Evolutionary conservation across 2,113 vertebrate genomes (phyloP).

Genomic region (Nycticebus coucang): DNA sequence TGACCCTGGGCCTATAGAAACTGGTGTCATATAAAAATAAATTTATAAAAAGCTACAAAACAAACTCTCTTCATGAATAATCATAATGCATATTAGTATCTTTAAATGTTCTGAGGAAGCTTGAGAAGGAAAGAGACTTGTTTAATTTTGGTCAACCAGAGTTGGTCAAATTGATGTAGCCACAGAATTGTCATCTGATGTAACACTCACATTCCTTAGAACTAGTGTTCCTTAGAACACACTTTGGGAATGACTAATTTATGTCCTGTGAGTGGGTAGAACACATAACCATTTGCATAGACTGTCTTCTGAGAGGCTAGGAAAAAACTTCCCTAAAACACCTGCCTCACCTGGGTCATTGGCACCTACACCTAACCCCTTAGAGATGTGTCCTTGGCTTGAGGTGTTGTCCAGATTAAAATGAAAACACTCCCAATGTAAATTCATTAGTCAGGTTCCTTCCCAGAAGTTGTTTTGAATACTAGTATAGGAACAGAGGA

Average conservation of each 20-base stretch:
- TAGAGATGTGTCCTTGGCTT: neutral
- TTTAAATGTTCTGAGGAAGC: neutral
- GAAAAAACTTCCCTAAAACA: neutral
- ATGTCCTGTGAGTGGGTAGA: neutral
- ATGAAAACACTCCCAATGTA: neutral
- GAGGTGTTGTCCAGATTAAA: neutral
- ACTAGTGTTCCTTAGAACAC: neutral
- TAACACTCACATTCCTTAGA: neutral
- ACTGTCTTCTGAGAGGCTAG: neutral
- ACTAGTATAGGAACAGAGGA: neutral
- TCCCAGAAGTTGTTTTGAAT: neutral
- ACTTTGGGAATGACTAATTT: neutral
- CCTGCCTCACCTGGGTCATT: neutral
- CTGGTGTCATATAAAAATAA: conserved; percentile 3
- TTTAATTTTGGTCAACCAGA: neutral
- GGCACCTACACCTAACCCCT: neutral
- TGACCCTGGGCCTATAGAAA: conserved; percentile 25
- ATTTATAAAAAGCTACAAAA: neutral
- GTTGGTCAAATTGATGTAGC: neutral
- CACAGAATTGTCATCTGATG: neutral
- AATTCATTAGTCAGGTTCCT: neutral
- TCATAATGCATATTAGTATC: neutral
- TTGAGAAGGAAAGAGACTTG: neutral
- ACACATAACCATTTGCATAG: neutral
- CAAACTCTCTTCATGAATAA: neutral